Base-by-base conservation (phyloP, 2,797 vertebrate genomes). In the Manis javanica region DNA sequence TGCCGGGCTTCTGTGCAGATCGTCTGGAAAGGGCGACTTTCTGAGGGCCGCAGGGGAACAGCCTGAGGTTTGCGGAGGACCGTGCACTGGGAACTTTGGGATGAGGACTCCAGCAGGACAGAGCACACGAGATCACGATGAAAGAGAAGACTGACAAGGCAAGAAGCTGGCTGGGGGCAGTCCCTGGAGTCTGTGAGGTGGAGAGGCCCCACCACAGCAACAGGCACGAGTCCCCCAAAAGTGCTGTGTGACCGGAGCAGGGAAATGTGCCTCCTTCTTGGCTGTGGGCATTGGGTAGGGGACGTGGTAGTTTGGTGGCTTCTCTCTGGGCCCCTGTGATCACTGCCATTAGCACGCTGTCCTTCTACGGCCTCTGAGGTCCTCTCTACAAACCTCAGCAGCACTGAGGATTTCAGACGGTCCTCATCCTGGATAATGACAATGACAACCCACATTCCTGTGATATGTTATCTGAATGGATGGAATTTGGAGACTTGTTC, bases 281-380 rank as follows among this genome's bases (percentile, higher is more conserved):
- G 26, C 16, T 0, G 4, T 0, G 19, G 74, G 13, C 0, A 0
- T 10, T 10, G 23, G n/a, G 39, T 0, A 2, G 75, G n/a, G 24
- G 59, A 26, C 1, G 14, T 13, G 21, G 15, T 5, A 29, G 19
- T 39, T 51, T 31, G 7, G 9, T 0, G 42, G 64, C 69, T 82
- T 86, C n/a, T 64, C 12, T 15, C 78, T 18, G 7, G 23, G 55
- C 19, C n/a, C 71, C 29, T 7, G 11, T 9, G 46, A 8, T 61
- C 34, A 6, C 2, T 12, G 1, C 37, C 18, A 6, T 64, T 9
- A n/a, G 24, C 5, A 5, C 19, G n/a, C 55, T 31, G 37, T 66
- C 39, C 31, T 3, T 29, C 61, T 1, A 2, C 7, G 16, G 39
- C 72, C 24, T 21, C 39, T 11, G 55, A 72, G 37, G n/a, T 53